These are phyloP conservation scores for Syngnathus floridae DNA, from an alignment of 2,113 vertebrate species.

Conservation along the genomic window DNA sequence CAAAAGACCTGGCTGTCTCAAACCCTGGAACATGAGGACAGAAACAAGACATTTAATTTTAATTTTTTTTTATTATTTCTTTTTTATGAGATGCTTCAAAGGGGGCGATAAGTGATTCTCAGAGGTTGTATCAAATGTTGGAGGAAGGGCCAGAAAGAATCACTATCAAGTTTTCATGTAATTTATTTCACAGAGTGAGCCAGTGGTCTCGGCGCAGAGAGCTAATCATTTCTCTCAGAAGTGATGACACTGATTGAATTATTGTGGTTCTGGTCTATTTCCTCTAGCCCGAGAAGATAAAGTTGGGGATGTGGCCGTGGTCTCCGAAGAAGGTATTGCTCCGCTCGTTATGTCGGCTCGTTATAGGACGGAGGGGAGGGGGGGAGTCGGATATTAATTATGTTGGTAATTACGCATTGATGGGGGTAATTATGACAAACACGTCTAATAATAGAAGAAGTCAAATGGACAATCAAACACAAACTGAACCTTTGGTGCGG, in stretches of 20 bases:
- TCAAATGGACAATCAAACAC: conserved; percentile 42
- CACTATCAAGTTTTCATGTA: conserved; percentile 67
- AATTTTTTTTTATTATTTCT: background rate
- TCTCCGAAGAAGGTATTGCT: conserved; percentile 28
- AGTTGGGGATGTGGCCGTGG: conserved; percentile 43
- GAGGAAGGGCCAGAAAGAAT: conserved; percentile 44
- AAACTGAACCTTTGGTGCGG: conserved; percentile 24
- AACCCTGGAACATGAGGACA: conserved; percentile 72
- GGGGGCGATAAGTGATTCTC: conserved; percentile 59
- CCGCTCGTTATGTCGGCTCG: background rate
- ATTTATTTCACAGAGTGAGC: conserved; percentile 58
- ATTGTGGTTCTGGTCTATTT: conserved; percentile 54
- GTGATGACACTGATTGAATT: conserved; percentile 72
- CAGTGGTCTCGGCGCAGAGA: conserved; percentile 55
- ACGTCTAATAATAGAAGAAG: conserved; percentile 28
- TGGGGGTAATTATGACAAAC: conserved; percentile 50
- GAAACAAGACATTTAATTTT: background rate
- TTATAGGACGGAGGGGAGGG: conserved; percentile 4
- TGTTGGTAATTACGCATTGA: conserved; percentile 33
- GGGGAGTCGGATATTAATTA: conserved; percentile 34
- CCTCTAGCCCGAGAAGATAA: conserved; percentile 53
- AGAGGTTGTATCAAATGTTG: conserved; percentile 36
- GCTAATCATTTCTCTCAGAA: conserved; percentile 68
- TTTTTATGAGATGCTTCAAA: conserved; percentile 44
- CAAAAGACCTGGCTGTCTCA: conserved; percentile 90